Conservation (phyloP, 1,140 invertebrate genomes). For the Trichomalopsis sarcophagae region DNA sequence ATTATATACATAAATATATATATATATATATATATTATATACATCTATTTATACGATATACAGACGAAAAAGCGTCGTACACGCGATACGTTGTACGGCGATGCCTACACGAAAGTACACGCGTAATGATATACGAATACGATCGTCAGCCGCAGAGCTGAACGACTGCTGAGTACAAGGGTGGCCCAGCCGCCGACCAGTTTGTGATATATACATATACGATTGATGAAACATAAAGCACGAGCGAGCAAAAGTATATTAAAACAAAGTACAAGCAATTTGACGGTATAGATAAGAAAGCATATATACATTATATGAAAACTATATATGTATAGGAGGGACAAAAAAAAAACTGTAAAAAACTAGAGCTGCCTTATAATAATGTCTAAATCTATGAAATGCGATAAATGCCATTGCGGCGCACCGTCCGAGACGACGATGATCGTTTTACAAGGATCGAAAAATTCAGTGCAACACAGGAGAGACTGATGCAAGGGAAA, state of each 20-base stretch:
- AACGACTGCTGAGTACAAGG: neutral
- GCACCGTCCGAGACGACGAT: neutral
- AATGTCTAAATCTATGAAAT: neutral
- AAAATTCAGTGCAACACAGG: neutral
- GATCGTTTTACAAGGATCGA: conserved; percentile 9
- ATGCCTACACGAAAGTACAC: neutral
- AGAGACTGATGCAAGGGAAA: neutral
- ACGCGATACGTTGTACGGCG: too few relatives aligned
- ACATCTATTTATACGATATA: neutral
- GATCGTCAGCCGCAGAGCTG: neutral
- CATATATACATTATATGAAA: neutral
- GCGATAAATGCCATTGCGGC: neutral
- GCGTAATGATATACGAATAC: neutral
- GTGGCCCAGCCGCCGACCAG: neutral
- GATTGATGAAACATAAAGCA: neutral
- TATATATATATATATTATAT: neutral
- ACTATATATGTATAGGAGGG: neutral
- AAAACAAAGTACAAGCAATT: conserved; percentile 36
- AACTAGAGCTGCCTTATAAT: neutral
- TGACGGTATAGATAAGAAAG: conserved; percentile 27
- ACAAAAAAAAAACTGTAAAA: too few relatives aligned
- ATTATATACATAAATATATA: too few relatives aligned
- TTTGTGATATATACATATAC: neutral
- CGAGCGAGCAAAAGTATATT: neutral
- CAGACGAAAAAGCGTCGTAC: too few relatives aligned